Conservation (phyloP, 2,888 invertebrate genomes). For the Mimumesa dahlbomi region DNA sequence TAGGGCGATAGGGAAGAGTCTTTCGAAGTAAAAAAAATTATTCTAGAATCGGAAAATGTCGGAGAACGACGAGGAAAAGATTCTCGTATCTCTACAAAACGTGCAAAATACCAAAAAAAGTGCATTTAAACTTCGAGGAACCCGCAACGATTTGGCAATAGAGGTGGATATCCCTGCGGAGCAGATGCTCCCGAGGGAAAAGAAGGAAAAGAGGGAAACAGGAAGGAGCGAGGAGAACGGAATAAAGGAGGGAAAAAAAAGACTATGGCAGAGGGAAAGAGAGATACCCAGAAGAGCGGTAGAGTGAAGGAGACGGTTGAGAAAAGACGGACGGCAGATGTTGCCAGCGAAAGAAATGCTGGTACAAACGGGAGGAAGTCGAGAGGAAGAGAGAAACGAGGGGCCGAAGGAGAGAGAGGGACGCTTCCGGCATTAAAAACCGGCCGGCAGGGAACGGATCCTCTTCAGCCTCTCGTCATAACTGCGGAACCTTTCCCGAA, state of each 20-base stretch:
- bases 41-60: no score
- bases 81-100: background rate
- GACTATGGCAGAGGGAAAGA: conserved; percentile 27
- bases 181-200: conserved; percentile 42
- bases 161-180: conserved; percentile 5
- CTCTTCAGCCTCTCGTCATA: conserved; percentile 69
- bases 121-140: background rate
- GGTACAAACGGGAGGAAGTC: conserved; percentile 65
- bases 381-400: conserved; percentile 55
- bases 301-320: conserved; percentile 34
- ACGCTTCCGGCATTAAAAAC: conserved; percentile 69
- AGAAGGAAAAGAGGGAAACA: conserved; percentile 14
- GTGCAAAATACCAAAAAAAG: background rate
- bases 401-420: conserved; percentile 43
- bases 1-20: no score
- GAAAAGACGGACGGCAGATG: conserved; percentile 65
- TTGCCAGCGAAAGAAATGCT: conserved; percentile 63
- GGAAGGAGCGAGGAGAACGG: conserved; percentile 28
- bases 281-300: conserved; percentile 10
- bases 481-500: conserved; percentile 67
- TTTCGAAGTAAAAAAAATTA: no score
- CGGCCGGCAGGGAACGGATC: conserved; percentile 67
- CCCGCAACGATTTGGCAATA: conserved; percentile 32
- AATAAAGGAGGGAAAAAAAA: conserved; percentile 21
- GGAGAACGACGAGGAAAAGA: background rate